These are phyloP conservation scores for Clytia hemisphaerica DNA, from an alignment of 30 jellyfish, hydroid and myxozoan species.

Conservation along the genomic window DNA sequence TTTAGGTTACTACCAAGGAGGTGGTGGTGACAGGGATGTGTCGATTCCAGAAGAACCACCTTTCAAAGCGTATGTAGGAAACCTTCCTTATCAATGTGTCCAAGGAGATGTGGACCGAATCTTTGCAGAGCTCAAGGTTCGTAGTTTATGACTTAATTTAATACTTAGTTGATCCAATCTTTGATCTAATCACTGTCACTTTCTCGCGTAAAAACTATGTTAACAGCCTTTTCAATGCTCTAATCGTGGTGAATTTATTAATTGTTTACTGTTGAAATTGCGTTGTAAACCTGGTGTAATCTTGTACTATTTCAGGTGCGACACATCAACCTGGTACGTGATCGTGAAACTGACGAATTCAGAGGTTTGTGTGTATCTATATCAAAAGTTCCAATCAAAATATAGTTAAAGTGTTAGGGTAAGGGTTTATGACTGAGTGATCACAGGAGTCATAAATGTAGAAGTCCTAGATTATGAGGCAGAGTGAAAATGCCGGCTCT, in stretches of 20 bases:
- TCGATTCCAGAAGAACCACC: slow-evolving; percentile 86
- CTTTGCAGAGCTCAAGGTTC: slow-evolving; percentile 67
- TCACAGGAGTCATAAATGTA: too few relatives aligned
- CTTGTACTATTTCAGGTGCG: slow-evolving; percentile 51
- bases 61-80: slow-evolving; percentile 92
- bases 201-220: too few relatives aligned
- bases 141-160: background rate
- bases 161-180: too few relatives aligned
- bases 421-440: too few relatives aligned
- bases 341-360: slow-evolving; percentile 95
- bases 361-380: slow-evolving; percentile 43
- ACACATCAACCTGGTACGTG: slow-evolving; percentile 85
- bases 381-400: slow-evolving; percentile 1
- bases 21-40: slow-evolving; percentile 54
- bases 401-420: too few relatives aligned
- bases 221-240: too few relatives aligned
- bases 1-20: slow-evolving; percentile 38
- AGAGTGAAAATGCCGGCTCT: too few relatives aligned
- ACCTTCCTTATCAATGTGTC: slow-evolving; percentile 88
- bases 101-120: slow-evolving; percentile 97
- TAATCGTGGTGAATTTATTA: background rate
- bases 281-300: background rate
- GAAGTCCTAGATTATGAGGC: too few relatives aligned
- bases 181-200: too few relatives aligned
- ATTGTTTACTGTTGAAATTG: background rate